Evolutionary conservation across 2,113 vertebrate species (phyloP).

Genomic region (Hiodon tergisus): DNA sequence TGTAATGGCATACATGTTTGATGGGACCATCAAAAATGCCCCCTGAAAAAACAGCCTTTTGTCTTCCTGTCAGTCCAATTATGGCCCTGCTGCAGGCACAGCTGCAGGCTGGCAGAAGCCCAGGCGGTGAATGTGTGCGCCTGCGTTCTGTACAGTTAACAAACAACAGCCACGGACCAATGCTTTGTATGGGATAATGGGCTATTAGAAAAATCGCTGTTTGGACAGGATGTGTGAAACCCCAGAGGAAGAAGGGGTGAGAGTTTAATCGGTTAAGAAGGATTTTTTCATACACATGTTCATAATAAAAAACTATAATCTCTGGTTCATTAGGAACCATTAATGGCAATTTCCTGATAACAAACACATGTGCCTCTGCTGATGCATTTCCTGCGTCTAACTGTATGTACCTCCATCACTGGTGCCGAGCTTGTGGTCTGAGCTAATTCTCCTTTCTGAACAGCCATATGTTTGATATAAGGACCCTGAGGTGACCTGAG

Average conservation of each 20-base stretch:
- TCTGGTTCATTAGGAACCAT: neutral
- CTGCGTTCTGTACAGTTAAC: no score
- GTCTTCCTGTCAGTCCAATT: conserved; percentile 49
- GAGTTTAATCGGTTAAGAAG: no score
- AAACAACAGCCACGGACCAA: no score
- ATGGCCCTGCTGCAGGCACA: conserved; percentile 42
- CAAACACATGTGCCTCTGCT: neutral
- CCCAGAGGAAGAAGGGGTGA: no score
- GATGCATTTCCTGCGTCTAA: neutral
- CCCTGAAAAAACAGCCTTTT: conserved; percentile 30
- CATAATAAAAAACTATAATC: neutral
- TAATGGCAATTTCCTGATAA: neutral
- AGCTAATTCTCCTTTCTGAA: neutral
- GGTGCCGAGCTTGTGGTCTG: neutral
- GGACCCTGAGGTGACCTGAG: neutral
- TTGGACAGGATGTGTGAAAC: no score
- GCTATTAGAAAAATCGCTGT: no score
- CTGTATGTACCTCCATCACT: neutral
- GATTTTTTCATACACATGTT: no score
- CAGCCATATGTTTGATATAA: neutral
- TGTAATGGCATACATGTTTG: no score
- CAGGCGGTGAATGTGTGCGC: no score
- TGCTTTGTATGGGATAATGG: no score
- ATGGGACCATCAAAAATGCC: no score
- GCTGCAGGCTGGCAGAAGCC: conserved; percentile 10